phyloP scores from a whole-genome alignment of 2,113 vertebrate species.

The Furnarius figulus region DNA sequence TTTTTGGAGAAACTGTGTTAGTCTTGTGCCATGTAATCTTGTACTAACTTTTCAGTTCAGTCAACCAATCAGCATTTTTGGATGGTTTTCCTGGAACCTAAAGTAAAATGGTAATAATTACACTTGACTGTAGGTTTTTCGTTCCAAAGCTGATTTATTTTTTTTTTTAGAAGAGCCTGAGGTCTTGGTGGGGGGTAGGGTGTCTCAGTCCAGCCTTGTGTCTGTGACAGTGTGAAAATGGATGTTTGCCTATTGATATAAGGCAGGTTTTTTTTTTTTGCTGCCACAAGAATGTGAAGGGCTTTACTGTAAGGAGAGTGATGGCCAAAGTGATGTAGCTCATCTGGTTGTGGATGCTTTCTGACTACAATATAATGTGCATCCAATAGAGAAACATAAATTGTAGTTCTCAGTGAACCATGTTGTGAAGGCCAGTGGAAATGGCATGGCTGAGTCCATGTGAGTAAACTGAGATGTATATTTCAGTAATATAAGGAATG shows the following conservation, averaged over 20 bases:
- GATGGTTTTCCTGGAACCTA: not conserved
- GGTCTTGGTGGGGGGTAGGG: not conserved
- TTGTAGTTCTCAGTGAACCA: not conserved
- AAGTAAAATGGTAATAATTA: not conserved
- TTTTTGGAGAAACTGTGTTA: not conserved
- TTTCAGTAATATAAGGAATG: not conserved
- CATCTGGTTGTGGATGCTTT: not conserved
- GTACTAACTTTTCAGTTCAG: not conserved
- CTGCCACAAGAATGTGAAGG: not conserved
- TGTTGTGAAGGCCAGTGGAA: not conserved
- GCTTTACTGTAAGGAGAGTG: not conserved
- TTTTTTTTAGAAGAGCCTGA: not conserved
- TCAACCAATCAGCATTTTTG: not conserved
- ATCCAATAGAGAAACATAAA: not conserved
- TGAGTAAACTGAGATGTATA: not conserved
- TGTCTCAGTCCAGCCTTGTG: not conserved
- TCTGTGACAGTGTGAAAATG: not conserved
- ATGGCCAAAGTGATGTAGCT: not conserved
- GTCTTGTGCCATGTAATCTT: not conserved
- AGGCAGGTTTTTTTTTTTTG: not conserved
- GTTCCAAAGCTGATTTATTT: not conserved
- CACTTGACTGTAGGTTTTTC: not conserved
- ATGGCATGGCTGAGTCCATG: not conserved
- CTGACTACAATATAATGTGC: not conserved
- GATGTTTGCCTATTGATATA: not conserved